These are phyloP conservation scores for Tetrao urogallus DNA, from an alignment of 2,113 vertebrate genomes.

Conservation along the genomic window DNA sequence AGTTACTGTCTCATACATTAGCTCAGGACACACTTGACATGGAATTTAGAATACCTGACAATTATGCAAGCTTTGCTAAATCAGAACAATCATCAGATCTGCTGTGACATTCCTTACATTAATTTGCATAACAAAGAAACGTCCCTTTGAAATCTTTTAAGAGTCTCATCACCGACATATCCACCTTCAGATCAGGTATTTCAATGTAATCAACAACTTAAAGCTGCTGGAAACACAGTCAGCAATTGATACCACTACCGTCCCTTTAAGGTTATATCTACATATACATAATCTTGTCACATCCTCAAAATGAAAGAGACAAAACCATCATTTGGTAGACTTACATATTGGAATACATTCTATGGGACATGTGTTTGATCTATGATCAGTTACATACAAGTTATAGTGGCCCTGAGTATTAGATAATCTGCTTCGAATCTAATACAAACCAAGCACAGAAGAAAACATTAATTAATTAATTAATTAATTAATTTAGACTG, in stretches of 20 bases:
- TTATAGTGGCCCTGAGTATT: not conserved
- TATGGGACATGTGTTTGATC: not conserved
- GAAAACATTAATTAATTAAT: not conserved
- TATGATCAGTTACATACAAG: not conserved
- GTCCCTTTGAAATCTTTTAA: not conserved
- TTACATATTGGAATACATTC: not conserved
- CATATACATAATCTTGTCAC: not conserved
- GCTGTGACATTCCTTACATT: not conserved
- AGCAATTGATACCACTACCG: not conserved
- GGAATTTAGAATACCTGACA: not conserved
- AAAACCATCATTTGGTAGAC: not conserved
- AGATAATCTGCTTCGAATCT: not conserved
- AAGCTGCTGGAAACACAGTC: not conserved
- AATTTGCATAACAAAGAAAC: not conserved
- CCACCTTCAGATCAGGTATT: not conserved
- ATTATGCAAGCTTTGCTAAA: not conserved
- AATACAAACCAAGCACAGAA: not conserved
- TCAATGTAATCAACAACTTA: not conserved
- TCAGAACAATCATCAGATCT: not conserved
- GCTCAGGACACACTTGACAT: not conserved
- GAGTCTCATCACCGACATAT: not conserved
- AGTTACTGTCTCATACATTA: not conserved
- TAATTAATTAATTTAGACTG: not conserved
- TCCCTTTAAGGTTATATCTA: not conserved
- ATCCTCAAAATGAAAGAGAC: not conserved